Evolutionary conservation across 2,113 vertebrate species (phyloP).

Genomic region (Hemicordylus capensis): DNA sequence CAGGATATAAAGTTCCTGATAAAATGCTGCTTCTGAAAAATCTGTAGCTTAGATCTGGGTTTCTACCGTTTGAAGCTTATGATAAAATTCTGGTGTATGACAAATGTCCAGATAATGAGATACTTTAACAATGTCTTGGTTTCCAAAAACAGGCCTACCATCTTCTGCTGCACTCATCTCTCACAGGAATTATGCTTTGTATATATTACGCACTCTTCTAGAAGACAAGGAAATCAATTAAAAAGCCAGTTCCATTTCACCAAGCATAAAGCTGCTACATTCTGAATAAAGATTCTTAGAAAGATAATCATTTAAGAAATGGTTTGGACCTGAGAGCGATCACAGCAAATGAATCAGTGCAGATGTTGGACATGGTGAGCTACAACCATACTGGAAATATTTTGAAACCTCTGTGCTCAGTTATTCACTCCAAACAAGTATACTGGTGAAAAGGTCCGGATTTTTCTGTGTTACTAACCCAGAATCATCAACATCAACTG

Average conservation of each 20-base stretch:
- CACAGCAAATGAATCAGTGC: slow-evolving; percentile 1
- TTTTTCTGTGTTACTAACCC: background rate
- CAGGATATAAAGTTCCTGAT: slow-evolving; percentile 64
- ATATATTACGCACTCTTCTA: slow-evolving; percentile 40
- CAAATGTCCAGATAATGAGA: slow-evolving; percentile 68
- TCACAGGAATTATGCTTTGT: slow-evolving; percentile 46
- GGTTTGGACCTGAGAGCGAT: slow-evolving; percentile 3
- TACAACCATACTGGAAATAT: background rate
- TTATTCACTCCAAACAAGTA: background rate
- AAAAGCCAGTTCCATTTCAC: background rate
- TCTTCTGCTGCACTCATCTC: slow-evolving; percentile 27
- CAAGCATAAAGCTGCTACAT: background rate
- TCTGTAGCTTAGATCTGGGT: slow-evolving; percentile 59
- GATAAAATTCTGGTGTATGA: slow-evolving; percentile 64
- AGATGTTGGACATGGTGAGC: background rate
- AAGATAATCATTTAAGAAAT: slow-evolving; percentile 29
- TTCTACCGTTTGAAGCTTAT: slow-evolving; percentile 65
- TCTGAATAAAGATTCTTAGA: slow-evolving; percentile 32
- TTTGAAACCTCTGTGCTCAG: background rate
- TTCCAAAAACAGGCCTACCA: slow-evolving; percentile 46
- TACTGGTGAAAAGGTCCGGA: background rate
- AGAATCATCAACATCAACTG: background rate
- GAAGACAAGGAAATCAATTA: background rate
- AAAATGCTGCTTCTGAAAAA: slow-evolving; percentile 61
- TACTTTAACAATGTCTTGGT: slow-evolving; percentile 52